Base-by-base conservation (phyloP, 2,888 invertebrate species). In the Meloe dianella region DNA sequence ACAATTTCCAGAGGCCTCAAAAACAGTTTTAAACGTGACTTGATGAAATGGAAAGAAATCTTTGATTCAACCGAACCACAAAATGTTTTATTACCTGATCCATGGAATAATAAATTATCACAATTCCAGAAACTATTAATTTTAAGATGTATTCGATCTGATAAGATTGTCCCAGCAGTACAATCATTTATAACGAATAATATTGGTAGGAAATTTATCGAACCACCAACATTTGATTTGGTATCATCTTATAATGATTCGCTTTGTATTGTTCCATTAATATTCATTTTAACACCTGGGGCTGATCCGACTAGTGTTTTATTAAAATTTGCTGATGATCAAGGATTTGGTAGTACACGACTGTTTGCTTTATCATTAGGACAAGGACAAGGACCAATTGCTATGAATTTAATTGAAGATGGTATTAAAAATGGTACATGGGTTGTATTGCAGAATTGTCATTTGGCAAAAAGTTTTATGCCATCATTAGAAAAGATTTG, bases 361-460 rank as follows among this genome's bases (percentile, higher is more conserved):
- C 84, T 92, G 69, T 92, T 90, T 79, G 94, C 95, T 0, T 85
- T 97, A 38, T 97, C 97, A 0, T 84, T 97, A 68, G 95, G 95
- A 0, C 97, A 97, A 86, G 97, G 97, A 0, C 97, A 97, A 85
- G 97, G 96, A 1, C 92, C 93, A 0, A 91, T 94, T 74, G 97
- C 97, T 0, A 90, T 94, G 24, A 90, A 89, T 79, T 87, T 96
- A 84, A 95, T 97, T 63, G 92, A 93, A 60, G 91, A 93, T 71
- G 97, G 95, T 0, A 88, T 92, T 0, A 89, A 90, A 75, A 88
- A 89, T 72, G 97, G 97, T 1, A 91, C 92, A 57, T 98, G 98
- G 98, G 94, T 97, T 0, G 90, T 97, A 20, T 84, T 98, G 62
- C 97, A 97, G 85, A 98, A 98, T 84, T 98, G 97, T 80, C 97